Evolutionary conservation across 2,113 vertebrate species (phyloP), one percentile per base, ranked within the genome.

Genomic region (Excalfactoria chinensis): DNA sequence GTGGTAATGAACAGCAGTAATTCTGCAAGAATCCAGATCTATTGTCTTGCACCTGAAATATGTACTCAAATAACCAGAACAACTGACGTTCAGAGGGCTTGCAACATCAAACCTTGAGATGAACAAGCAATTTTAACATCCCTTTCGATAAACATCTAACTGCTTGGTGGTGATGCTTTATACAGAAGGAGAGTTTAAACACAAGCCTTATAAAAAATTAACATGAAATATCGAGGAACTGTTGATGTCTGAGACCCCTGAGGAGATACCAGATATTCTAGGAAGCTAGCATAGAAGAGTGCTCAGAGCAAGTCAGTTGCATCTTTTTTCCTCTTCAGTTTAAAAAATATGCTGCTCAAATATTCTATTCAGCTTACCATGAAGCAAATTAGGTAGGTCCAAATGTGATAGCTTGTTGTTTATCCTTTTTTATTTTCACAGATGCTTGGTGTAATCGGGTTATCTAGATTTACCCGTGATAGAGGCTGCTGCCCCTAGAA

Each of bases 321-420:
- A 72, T 69, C 15, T 44, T 3, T 89, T 82, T 90, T 87, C 30
- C 21, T 89, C 21, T 88, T 75, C 77, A 34, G 82, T 62, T 25
- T 67, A 23, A 58, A 72, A 8, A 9, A 34, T 40, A 18, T 90
- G 17, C 44, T 48, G 2, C 14, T 84, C 28, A 62, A 10, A 37
- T 40, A 18, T 89, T 19, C 44, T 48, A 1, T 13, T 84, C 32
- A 69, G 49, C 15, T 17, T 70, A 53, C 32, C 13, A 43, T 16
- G 17, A 73, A 72, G 16, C 7, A 59, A 70, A 44, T 4, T 23
- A 79, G 35, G 16, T 56, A 48, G 13, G 13, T 62, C 8, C 64
- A 63, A 56, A 48, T 44, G 14, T 4, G 9, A 55, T 4, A 44
- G 1, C 0, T 0, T 48, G 13, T 19, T 53, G 6, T 58, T 90